Evolutionary conservation across 2,113 vertebrate species (phyloP).

Genomic region (Hypocryptadius cinnamomeus): DNA sequence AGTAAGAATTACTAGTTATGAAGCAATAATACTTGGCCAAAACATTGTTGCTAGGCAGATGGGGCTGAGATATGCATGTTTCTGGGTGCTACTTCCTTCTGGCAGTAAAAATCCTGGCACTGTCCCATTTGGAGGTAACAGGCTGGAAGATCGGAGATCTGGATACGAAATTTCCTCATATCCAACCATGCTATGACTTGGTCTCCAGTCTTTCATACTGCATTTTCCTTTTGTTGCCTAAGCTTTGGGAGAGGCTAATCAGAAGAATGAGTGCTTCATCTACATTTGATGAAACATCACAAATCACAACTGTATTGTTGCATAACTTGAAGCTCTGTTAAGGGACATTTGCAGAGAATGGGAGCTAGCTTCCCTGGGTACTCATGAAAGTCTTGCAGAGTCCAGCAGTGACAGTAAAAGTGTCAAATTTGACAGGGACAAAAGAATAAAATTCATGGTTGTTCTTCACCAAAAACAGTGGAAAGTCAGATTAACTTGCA

Average conservation of each 20-base stretch:
- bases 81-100: background rate
- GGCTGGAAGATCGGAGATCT: background rate
- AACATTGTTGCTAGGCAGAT: background rate
- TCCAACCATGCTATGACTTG: background rate
- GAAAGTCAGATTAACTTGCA: background rate
- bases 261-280: background rate
- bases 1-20: background rate
- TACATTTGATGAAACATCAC: background rate
- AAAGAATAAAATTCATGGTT: background rate
- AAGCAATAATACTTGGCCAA: background rate
- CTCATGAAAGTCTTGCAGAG: background rate
- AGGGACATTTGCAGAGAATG: background rate
- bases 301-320: background rate
- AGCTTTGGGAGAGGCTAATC: background rate
- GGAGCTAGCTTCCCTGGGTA: background rate
- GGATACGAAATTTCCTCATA: background rate
- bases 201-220: background rate
- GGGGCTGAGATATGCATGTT: background rate
- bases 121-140: background rate
- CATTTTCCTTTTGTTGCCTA: background rate
- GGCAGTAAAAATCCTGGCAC: background rate
- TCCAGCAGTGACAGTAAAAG: background rate
- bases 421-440: background rate
- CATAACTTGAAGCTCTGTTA: accelerated
- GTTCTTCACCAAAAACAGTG: background rate